Conservation (phyloP, 2,888 invertebrate genomes). For the Ochropleura leucogaster region DNA sequence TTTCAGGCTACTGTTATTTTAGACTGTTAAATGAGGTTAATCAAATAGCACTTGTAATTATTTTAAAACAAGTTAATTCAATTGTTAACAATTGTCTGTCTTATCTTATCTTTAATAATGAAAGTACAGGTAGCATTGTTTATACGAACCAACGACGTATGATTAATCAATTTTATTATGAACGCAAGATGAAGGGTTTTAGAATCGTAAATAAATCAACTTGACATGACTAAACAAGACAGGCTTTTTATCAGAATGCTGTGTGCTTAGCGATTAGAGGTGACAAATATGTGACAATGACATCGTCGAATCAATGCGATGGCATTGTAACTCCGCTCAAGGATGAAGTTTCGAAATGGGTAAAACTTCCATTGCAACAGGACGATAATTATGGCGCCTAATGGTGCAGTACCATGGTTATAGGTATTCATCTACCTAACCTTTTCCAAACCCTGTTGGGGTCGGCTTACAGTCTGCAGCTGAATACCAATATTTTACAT, state of each 20-base stretch:
- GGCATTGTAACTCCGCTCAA: constrained; percentile 66
- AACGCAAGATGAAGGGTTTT: constrained; percentile 77
- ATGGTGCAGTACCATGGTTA: neutral
- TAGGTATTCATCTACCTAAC: neutral
- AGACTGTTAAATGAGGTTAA: constrained; percentile 55
- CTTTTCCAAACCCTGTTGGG: too few species aligned
- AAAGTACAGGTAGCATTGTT: constrained; percentile 81
- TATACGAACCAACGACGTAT: constrained; percentile 69
- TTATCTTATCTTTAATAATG: constrained; percentile 80
- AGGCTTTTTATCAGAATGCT: constrained; percentile 70
- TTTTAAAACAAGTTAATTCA: constrained; percentile 63
- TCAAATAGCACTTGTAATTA: constrained; percentile 55
- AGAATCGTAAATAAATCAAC: constrained; percentile 77
- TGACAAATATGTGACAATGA: constrained; percentile 79
- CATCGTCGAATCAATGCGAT: constrained; percentile 76
- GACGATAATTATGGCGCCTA: neutral
- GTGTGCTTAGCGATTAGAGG: constrained; percentile 68
- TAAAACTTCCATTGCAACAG: constrained; percentile 1
- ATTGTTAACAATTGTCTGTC: constrained; percentile 61
- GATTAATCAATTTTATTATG: constrained; percentile 83
- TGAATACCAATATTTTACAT: too few species aligned
- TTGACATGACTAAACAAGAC: constrained; percentile 80
- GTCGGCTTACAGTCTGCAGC: too few species aligned
- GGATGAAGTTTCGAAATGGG: constrained; percentile 69
- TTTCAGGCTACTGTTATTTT: constrained; percentile 49